These are phyloP conservation scores for Glossophaga mutica DNA, from an alignment of 2,797 vertebrate species.

Conservation along the genomic window DNA sequence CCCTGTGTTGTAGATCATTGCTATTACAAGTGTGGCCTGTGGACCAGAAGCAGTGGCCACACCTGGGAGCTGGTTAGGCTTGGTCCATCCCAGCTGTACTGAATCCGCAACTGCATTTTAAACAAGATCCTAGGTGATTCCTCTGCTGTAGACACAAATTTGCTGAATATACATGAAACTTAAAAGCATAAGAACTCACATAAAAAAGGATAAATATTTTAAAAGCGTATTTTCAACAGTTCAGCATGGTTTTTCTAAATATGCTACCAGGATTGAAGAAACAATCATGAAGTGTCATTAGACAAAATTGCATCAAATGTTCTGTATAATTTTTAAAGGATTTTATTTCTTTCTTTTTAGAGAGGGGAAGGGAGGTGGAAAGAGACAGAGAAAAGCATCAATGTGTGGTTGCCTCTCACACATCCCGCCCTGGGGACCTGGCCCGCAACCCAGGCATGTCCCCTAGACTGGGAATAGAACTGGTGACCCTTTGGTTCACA, in stretches of 20 bases:
- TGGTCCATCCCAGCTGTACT: not conserved
- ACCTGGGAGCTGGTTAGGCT: not conserved
- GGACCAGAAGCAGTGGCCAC: not conserved
- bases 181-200: not conserved
- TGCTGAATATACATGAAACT: not conserved
- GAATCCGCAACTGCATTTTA: not conserved
- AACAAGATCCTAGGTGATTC: constrained; percentile 38
- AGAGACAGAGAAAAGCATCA: too few relatives aligned
- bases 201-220: constrained; percentile 2
- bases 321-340: not conserved
- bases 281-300: constrained; percentile 34
- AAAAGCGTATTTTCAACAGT: constrained; percentile 29
- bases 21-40: not conserved
- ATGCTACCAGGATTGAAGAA: constrained; percentile 4
- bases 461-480: too few relatives aligned
- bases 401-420: too few relatives aligned
- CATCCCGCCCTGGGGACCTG: too few relatives aligned
- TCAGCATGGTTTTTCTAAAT: not conserved
- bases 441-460: too few relatives aligned
- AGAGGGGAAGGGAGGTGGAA: too few relatives aligned
- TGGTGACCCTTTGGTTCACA: too few relatives aligned
- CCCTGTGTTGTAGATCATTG: not conserved
- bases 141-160: constrained; percentile 23
- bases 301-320: constrained; percentile 29
- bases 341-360: too few relatives aligned